phyloP scores from a whole-genome alignment of 2,888 invertebrate species.

The Tenthredo amoena region DNA sequence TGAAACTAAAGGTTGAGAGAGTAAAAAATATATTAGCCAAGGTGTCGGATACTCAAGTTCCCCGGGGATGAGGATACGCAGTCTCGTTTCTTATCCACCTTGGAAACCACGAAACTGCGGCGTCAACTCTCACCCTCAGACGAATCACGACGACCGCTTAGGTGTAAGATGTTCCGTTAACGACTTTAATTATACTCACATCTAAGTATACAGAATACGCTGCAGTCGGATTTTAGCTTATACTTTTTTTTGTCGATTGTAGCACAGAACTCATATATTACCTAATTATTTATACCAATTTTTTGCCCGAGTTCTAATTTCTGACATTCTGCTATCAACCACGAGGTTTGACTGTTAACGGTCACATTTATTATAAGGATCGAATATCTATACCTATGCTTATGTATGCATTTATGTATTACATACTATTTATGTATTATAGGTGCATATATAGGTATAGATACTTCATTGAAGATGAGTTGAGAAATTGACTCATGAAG shows the following conservation, averaged over 20 bases:
- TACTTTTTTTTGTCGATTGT: background rate
- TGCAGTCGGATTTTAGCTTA: background rate
- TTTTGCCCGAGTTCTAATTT: background rate
- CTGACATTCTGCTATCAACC: too few species aligned
- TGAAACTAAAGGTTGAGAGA: background rate
- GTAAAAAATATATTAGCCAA: constrained; percentile 7
- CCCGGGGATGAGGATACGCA: background rate
- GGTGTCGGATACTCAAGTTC: background rate
- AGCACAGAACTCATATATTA: background rate
- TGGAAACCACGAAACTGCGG: constrained; percentile 17
- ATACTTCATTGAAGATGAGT: background rate
- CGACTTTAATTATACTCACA: constrained; percentile 12
- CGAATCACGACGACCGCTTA: background rate
- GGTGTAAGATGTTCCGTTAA: background rate
- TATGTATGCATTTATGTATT: too few species aligned
- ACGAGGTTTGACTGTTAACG: too few species aligned
- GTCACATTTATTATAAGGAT: too few species aligned
- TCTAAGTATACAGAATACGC: background rate
- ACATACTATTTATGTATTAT: too few species aligned
- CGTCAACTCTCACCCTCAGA: constrained; percentile 3
- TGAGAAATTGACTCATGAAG: background rate
- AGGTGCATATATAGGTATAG: background rate
- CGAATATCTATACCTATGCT: too few species aligned
- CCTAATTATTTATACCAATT: background rate
- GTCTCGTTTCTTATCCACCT: background rate